Conservation (phyloP, 2,888 invertebrate genomes). For the Tipula confusa region DNA sequence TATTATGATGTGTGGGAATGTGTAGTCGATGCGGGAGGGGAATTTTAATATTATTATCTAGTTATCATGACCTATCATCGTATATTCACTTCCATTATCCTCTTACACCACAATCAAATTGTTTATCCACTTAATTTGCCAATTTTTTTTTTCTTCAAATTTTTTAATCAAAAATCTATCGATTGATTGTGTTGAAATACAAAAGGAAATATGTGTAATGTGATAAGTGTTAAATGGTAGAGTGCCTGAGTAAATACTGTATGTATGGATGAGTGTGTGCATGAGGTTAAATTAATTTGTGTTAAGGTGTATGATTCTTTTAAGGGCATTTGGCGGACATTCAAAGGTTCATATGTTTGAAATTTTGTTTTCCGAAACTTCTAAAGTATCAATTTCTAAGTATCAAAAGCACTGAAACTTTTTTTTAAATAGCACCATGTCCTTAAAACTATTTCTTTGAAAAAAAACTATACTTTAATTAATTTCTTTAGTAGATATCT, state of each 20-base stretch:
- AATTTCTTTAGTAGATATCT: too few relatives aligned
- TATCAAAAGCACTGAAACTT: too few relatives aligned
- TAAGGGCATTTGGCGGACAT: not conserved
- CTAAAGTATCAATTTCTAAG: too few relatives aligned
- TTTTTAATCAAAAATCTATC: conserved; percentile 3
- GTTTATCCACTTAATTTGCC: conserved; percentile 3
- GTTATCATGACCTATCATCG: conserved; percentile 10
- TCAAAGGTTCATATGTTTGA: too few relatives aligned
- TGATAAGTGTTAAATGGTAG: not conserved
- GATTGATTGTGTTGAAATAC: not conserved
- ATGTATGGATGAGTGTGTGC: not conserved
- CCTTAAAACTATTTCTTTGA: too few relatives aligned
- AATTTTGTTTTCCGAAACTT: too few relatives aligned
- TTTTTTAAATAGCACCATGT: too few relatives aligned
- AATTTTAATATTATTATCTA: not conserved
- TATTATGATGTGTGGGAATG: not conserved
- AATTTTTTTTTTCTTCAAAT: not conserved
- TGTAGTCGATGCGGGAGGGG: not conserved
- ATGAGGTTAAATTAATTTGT: not conserved
- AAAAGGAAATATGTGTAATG: not conserved
- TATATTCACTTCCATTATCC: not conserved
- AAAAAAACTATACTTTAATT: too few relatives aligned
- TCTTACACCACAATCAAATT: not conserved
- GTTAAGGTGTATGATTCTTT: not conserved
- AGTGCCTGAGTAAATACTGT: not conserved